These are phyloP conservation scores for Aphelenchoides besseyi DNA, from an alignment of 1,140 invertebrate species.

Conservation along the genomic window DNA sequence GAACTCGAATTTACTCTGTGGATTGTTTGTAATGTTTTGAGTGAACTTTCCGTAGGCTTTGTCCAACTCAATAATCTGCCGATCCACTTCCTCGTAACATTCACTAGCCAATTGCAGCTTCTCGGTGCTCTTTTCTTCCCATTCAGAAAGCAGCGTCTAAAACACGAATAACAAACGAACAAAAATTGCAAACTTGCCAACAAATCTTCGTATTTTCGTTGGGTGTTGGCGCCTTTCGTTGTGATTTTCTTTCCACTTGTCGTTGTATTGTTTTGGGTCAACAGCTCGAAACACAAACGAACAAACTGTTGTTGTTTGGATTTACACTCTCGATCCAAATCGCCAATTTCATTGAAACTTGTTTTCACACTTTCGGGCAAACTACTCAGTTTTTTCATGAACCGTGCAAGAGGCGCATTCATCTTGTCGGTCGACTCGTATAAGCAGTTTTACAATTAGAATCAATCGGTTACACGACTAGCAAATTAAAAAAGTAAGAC, in stretches of 20 bases:
- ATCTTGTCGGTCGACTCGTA: no score
- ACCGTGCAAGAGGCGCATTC: background rate
- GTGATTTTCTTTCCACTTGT: background rate
- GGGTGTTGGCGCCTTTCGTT: background rate
- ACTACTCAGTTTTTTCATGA: constrained; percentile 17
- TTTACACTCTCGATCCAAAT: background rate
- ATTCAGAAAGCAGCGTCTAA: constrained; percentile 8
- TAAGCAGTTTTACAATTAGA: no score
- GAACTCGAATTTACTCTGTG: background rate
- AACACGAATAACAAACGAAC: background rate
- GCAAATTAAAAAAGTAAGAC: no score
- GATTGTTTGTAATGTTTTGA: background rate
- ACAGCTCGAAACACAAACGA: background rate
- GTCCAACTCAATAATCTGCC: constrained; percentile 14
- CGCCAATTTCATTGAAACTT: background rate
- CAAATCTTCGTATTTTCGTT: background rate
- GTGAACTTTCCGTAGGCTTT: constrained; percentile 11
- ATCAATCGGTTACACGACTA: no score
- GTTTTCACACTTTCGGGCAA: background rate
- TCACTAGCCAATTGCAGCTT: constrained; percentile 7
- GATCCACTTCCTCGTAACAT: constrained; percentile 18
- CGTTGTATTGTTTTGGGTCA: background rate
- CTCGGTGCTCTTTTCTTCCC: background rate
- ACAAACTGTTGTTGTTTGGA: background rate
- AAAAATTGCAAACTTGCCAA: background rate